Evolutionary conservation across 2,888 invertebrate species (phyloP), one percentile per base, ranked within the genome.

Genomic region (Drosophila cyrtoloma): DNA sequence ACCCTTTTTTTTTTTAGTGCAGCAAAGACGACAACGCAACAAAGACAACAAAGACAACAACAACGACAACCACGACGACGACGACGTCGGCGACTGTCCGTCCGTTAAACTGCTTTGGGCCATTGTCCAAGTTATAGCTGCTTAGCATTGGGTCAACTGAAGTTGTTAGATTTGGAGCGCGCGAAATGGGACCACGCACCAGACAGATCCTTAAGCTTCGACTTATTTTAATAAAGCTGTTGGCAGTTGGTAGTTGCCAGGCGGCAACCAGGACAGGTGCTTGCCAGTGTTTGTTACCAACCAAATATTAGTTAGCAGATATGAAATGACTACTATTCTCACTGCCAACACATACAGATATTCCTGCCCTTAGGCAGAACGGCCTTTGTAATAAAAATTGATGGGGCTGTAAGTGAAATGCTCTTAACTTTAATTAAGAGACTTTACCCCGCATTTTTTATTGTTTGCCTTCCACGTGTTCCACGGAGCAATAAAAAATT

Each of bases 51-150:
- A 52, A 59, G 44, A 55, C 37, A 55, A 39, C 57, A 51, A 32
- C 71, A 33, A 58, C 70, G 47, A 57, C 71, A 44, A 39, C 57
- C 32, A 33, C 70, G 37, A 56, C 70, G 47, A 26, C 42, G 44
- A 57, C 70, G 57, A 70, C 69, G 37, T 71, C 70, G 70, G 75
- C 60, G 66, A 61, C 65, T 69, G 76, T 73, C 71, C 75, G 74
- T 82, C 85, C 83, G 81, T 83, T 86, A 83, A 85, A 81, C 79
- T 77, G 87, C 86, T 86, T 79, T 86, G 77, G 86, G 86, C 86
- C 88, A 86, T 88, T 86, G 88, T 85, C 86, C 88, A 86, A 86
- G 70, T 77, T 76, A 76, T 72, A 76, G 79, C 79, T 79, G 77
- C 77, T 83, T 82, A 85, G 83, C 85, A 85, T 87, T 85, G 86